Conservation (phyloP, 2,888 invertebrate genomes). For the Phyto melanocephala region DNA sequence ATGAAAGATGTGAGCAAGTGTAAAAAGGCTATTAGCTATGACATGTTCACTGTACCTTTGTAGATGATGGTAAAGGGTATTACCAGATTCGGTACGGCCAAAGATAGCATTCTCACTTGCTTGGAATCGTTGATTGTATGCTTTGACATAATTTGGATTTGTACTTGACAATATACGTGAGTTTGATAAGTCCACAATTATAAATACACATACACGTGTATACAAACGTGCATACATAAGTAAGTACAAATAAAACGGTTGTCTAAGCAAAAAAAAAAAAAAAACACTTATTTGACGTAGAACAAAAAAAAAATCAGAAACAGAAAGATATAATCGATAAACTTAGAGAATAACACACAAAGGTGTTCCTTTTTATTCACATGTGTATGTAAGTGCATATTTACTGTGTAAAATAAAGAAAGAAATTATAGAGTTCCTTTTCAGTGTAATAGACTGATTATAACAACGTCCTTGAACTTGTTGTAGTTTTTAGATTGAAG, state of each 20-base stretch:
- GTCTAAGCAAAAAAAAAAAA: background rate
- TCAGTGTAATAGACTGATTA: too few species aligned
- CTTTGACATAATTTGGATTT: constrained; percentile 48
- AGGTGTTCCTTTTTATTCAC: constrained; percentile 3
- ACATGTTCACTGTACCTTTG: too few species aligned
- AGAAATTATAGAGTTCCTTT: too few species aligned
- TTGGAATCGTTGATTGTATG: constrained; percentile 19
- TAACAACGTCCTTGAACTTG: too few species aligned
- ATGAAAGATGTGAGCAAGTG: too few species aligned
- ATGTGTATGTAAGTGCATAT: background rate
- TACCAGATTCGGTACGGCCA: too few species aligned
- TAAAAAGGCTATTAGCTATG: too few species aligned
- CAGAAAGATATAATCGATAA: constrained; percentile 59
- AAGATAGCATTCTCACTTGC: too few species aligned
- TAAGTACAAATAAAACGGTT: constrained; percentile 5
- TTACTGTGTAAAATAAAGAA: background rate
- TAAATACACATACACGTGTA: background rate
- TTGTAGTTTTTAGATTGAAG: too few species aligned
- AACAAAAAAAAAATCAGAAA: constrained; percentile 7
- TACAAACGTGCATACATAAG: background rate
- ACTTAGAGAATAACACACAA: constrained; percentile 49
- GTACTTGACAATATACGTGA: constrained; percentile 49
- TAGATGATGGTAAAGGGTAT: too few species aligned
- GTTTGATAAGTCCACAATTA: constrained; percentile 33
- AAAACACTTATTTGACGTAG: constrained; percentile 14